Evolutionary conservation across 2,797 vertebrate species (phyloP), one percentile per base, ranked within the genome.

Genomic region (Crax fasciolata): DNA sequence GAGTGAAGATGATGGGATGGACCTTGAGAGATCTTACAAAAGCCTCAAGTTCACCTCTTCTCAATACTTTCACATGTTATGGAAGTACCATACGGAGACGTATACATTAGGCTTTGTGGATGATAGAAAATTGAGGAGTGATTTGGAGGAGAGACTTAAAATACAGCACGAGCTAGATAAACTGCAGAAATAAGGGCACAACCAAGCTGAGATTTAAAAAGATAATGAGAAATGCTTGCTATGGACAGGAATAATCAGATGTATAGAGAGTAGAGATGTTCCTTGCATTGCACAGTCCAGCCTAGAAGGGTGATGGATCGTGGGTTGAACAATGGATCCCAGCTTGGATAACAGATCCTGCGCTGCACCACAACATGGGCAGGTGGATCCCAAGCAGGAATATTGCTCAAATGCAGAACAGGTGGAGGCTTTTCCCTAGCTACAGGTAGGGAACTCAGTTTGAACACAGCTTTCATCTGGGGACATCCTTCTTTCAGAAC

Each of bases 201-300:
- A 58, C 54, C 66, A 81, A 96, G 75, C 74, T 66, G 58, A 91
- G 73, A 76, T 73, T 91, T 81, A 25, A 44, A 30, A 80, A 75
- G 58, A 48, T 63, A 93, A 81, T 25, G 16, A 6, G 30, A 95
- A 94, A 86, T 78, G 9, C 28, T 68, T 87, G 67, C 38, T 79
- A 14, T 68, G 61, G 65, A 62, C 83, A 55, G 54, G 72, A 93
- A 87, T 61, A 14, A 43, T 51, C 21, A 87, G 13, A 35, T 21
- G 32, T 39, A 28, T 13, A 41, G 84, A 86, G 84, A 41, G 67
- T 2, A 73, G 63, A 58, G n/a, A 38, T 39, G 35, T 5, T 39
- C n/a, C 11, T 89, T 74, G 65, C 38, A 30, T 54, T 57, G 55
- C 62, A 3, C 6, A 74, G 39, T 41, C 1, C 43, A 57, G n/a